Percentiles rank a stretch among this genome's conserved stretches.
phyloP scores from a whole-genome alignment of 2,113 vertebrate genomes.

The Eidolon helvum region DNA sequence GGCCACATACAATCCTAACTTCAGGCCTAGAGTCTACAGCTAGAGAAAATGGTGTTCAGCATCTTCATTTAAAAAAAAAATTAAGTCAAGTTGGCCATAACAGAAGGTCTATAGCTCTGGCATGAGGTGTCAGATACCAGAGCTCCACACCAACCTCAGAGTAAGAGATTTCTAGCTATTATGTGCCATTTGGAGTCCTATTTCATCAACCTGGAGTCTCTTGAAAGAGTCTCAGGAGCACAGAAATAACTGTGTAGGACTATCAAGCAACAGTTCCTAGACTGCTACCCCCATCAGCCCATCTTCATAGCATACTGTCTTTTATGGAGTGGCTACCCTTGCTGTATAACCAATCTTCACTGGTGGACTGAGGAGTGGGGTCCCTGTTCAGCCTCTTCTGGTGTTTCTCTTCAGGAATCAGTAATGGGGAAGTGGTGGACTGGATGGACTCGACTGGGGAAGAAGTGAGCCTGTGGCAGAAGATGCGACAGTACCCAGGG shows the following conservation, averaged over 20 bases:
- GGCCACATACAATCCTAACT: background rate
- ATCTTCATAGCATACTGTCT: background rate
- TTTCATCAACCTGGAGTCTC: background rate
- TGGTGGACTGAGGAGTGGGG: background rate
- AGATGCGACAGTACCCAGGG: conserved; percentile 96
- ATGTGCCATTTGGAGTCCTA: background rate
- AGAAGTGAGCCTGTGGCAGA: conserved; percentile 95
- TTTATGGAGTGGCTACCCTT: background rate
- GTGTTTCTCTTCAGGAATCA: conserved; percentile 82
- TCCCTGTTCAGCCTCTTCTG: conserved; percentile 48
- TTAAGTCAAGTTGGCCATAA: background rate
- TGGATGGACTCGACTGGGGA: conserved; percentile 94
- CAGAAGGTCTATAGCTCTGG: background rate
- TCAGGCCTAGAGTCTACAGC: background rate
- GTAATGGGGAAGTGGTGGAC: conserved; percentile 87
- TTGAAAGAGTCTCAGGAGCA: background rate
- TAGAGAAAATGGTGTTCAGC: background rate
- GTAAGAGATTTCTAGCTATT: background rate
- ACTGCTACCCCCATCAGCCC: background rate
- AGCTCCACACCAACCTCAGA: background rate
- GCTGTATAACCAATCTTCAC: background rate
- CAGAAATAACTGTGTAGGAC: background rate
- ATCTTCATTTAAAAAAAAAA: background rate
- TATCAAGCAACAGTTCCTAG: background rate
- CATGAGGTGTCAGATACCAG: background rate